Base-by-base conservation (phyloP, 2,113 vertebrate species). In the Mustela lutreola region DNA sequence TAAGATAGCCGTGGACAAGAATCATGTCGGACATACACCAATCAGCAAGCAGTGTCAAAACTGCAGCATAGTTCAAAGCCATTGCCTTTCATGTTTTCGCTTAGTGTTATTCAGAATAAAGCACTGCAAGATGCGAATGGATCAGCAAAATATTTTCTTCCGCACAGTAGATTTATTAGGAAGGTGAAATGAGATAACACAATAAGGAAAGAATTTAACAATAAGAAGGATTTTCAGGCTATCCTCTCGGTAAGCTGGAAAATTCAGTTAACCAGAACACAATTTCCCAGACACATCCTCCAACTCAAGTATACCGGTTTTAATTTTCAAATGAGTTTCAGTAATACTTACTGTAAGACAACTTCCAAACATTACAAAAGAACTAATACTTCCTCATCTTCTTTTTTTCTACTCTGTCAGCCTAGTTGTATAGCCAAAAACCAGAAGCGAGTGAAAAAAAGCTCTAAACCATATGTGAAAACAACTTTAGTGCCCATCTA, bases 391-490 rank as follows among this genome's bases (percentile, higher is more conserved):
- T 89, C 7, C 28, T 80, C 26, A 19, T 95, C 16, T 76, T 6
- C 83, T 93, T 76, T 6, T 83, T 91, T 81, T 36, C 50, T 63
- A 31, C 1, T 31, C 50, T 33, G 50, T 93, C 60, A 84, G 82
- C 1, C 26, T 56, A 76, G 36, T 81, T 79, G n/a, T 11, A 21
- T 33, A 9, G 42, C 48, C 82, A 62, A 56, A 95, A 94, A 53
- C 19, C 50, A 95, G 45, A 91, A 85, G 31, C 28, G 78, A 73
- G 33, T 12, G 19, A 60, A 90, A 96, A 95, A 96, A 85, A 50
- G 60, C 31, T 82, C 12, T 85, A 94, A 11, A 60, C 2, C 26
- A 88, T 42, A 39, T 53, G 22, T 73, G 67, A 89, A 92, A 94
- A 71, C 12, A 93, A 75, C 53, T 79, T 60, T 56, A 78, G 19